Percentiles rank a stretch among this genome's conserved stretches.
These are phyloP conservation scores for Oophaga pumilio DNA, from an alignment of 2,113 vertebrate species.

Conservation along the genomic window DNA sequence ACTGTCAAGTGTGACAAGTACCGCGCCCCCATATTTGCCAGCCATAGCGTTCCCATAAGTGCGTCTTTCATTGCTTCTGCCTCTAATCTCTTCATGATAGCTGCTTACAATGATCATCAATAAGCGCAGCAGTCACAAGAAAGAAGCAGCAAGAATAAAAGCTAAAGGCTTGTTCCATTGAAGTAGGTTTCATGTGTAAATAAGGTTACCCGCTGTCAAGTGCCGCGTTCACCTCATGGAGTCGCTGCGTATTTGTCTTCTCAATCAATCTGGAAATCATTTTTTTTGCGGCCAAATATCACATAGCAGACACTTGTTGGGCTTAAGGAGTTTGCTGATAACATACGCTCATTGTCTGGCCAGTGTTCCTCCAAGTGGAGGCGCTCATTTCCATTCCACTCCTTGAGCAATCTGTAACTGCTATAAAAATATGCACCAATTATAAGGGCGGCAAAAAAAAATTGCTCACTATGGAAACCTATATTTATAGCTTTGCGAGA, in stretches of 20 bases:
- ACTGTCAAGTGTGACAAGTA: neutral
- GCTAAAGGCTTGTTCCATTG: neutral
- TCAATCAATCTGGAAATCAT: conserved; percentile 18
- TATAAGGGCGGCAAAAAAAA: conserved; percentile 53
- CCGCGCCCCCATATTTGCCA: neutral
- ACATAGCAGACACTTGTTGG: conserved; percentile 25
- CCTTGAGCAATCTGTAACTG: conserved; percentile 43
- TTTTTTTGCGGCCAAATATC: conserved; percentile 22
- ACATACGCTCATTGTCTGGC: conserved; percentile 30
- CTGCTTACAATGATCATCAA: neutral
- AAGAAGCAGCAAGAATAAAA: neutral
- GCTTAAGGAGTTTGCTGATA: neutral
- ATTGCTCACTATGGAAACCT: conserved; percentile 56
- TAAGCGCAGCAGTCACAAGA: neutral
- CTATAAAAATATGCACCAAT: conserved; percentile 58
- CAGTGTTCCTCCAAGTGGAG: neutral
- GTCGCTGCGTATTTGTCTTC: neutral
- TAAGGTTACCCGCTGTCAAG: conserved; percentile 7
- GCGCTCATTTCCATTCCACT: conserved; percentile 45
- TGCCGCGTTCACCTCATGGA: neutral
- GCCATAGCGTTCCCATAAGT: neutral
- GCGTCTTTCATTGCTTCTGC: neutral
- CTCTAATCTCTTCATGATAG: neutral
- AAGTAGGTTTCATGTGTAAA: neutral
- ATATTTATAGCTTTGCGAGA: conserved; percentile 55